Conservation (phyloP, 2,888 invertebrate genomes). For the Drosophila trichaetosa region DNA sequence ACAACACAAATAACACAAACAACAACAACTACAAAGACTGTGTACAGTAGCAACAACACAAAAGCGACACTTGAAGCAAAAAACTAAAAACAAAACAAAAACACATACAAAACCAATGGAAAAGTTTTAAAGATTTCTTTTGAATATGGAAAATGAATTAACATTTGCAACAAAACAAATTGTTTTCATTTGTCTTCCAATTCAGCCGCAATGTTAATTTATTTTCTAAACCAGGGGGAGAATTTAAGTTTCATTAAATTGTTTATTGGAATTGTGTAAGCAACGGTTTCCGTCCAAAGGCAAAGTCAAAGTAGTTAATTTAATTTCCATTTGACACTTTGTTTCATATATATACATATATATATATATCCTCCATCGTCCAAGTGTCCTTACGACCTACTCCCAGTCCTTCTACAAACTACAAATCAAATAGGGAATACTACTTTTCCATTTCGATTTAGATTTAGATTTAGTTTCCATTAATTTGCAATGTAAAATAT, state of each 20-base stretch:
- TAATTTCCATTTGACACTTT: constrained; percentile 44
- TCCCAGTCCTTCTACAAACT: constrained; percentile 64
- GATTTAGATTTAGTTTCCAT: constrained; percentile 45
- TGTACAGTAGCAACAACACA: constrained; percentile 73
- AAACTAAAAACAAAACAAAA: background rate
- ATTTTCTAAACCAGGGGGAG: constrained; percentile 28
- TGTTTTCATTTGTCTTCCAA: constrained; percentile 76
- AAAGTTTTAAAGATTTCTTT: constrained; percentile 23
- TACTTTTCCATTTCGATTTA: constrained; percentile 41
- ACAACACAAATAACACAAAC: constrained; percentile 34
- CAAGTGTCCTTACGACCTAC: constrained; percentile 68
- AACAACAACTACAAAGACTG: constrained; percentile 64
- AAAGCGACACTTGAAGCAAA: constrained; percentile 47
- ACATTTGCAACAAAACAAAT: constrained; percentile 44
- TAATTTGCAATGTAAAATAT: constrained; percentile 70
- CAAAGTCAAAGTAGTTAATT: constrained; percentile 70
- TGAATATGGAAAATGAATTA: constrained; percentile 33
- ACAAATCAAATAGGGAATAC: constrained; percentile 42
- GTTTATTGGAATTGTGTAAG: constrained; percentile 50
- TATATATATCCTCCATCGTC: constrained; percentile 27
- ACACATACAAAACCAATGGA: constrained; percentile 26
- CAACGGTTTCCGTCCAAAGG: constrained; percentile 78
- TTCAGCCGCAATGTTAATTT: constrained; percentile 53
- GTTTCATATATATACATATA: constrained; percentile 20
- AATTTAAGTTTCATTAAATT: constrained; percentile 35